phyloP scores from a whole-genome alignment of 2,888 invertebrate genomes.

The Imbricaverruca yamaguchii region DNA sequence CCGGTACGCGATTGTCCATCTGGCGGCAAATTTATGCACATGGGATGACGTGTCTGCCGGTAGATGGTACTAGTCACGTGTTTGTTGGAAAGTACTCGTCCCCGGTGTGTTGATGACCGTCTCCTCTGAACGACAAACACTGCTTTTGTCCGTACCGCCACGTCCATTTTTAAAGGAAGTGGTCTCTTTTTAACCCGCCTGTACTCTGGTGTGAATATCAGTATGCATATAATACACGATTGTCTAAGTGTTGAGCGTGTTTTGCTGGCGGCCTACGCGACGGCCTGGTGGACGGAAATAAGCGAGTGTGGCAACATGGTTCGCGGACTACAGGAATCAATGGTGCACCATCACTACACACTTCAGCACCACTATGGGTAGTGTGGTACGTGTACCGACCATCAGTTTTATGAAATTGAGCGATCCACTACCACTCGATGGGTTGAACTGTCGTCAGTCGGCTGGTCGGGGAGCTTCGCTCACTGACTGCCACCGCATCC shows the following conservation, averaged over 20 bases:
- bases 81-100: not conserved
- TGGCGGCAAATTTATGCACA: not conserved
- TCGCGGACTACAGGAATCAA: too few species aligned
- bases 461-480: too few species aligned
- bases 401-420: too few species aligned
- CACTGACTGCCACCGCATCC: too few species aligned
- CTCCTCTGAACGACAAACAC: not conserved
- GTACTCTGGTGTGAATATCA: conserved; percentile 11
- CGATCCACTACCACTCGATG: too few species aligned
- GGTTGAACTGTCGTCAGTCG: too few species aligned
- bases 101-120: not conserved
- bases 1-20: not conserved
- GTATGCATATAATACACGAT: conserved; percentile 18
- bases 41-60: not conserved
- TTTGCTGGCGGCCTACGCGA: not conserved
- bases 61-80: not conserved
- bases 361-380: too few species aligned
- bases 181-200: conserved; percentile 7
- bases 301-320: too few species aligned
- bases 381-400: too few species aligned
- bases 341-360: too few species aligned
- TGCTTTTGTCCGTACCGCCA: not conserved
- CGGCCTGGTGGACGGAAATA: too few species aligned
- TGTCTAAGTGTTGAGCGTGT: conserved; percentile 3
- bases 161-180: conserved; percentile 13